Evolutionary conservation across 2,888 invertebrate species (phyloP).

Genomic region (Stenoptilia bipunctidactyla): DNA sequence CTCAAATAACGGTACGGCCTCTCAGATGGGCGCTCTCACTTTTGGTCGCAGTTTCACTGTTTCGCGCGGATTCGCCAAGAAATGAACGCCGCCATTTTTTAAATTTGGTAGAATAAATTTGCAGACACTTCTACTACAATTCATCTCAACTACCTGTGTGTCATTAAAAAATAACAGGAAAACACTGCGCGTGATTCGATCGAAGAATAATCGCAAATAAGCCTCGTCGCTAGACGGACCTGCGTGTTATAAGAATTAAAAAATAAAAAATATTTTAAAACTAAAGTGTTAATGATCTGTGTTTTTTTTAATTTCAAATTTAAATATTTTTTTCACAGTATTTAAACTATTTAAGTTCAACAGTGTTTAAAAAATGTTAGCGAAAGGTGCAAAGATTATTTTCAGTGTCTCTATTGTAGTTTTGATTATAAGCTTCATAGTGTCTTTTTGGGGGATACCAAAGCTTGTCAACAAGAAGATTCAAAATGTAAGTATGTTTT

Average conservation of each 20-base stretch:
- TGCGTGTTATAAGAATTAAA: neutral
- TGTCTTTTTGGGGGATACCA: constrained; percentile 63
- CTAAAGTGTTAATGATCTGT: neutral
- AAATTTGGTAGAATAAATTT: too few relatives aligned
- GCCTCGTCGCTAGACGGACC: neutral
- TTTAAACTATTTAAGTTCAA: too few relatives aligned
- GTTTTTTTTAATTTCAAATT: neutral
- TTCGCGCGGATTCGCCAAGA: too few relatives aligned
- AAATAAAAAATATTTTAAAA: neutral
- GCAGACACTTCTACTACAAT: too few relatives aligned
- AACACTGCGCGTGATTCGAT: too few relatives aligned
- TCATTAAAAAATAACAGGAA: too few relatives aligned
- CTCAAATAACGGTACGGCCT: too few relatives aligned
- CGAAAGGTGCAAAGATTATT: constrained; percentile 37
- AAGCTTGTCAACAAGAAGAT: constrained; percentile 53
- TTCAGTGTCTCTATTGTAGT: constrained; percentile 40
- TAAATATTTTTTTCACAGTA: constrained; percentile 2
- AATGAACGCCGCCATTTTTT: too few relatives aligned
- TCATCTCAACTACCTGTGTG: too few relatives aligned
- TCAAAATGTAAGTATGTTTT: constrained; percentile 46
- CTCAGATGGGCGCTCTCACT: too few relatives aligned
- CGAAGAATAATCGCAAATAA: neutral
- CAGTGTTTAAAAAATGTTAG: constrained; percentile 30
- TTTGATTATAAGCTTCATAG: constrained; percentile 41
- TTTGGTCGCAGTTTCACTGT: too few relatives aligned